Conservation (phyloP, 2,888 invertebrate genomes). For the Pyrgus malvae region DNA sequence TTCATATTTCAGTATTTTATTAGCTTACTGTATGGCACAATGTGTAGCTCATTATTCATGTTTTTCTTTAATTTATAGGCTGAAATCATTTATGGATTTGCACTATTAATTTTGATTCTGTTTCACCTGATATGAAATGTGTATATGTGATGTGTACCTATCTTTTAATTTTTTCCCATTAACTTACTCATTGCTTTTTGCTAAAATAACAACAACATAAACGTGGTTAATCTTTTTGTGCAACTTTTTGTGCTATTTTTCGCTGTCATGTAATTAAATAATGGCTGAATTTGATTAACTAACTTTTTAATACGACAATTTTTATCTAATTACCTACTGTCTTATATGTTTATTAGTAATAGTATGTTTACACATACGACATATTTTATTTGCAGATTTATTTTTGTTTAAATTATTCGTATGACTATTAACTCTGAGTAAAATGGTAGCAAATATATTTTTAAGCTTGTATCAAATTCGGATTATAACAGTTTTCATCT, state of each 20-base stretch:
- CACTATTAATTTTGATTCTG: conserved; percentile 9
- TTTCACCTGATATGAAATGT: background rate
- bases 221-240: background rate
- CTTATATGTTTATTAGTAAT: no score
- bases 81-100: conserved; percentile 2
- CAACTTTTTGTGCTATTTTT: background rate
- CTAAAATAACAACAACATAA: background rate
- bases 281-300: no score
- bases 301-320: no score
- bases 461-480: no score
- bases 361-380: no score
- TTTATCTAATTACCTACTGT: no score
- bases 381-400: no score
- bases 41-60: conserved; percentile 13
- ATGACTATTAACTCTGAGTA: no score
- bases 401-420: no score
- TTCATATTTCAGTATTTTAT: conserved; percentile 20
- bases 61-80: conserved; percentile 1
- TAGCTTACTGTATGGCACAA: conserved; percentile 25
- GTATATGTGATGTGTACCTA: background rate
- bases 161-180: background rate
- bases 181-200: background rate
- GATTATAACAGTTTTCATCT: no score
- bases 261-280: background rate
- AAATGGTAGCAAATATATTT: no score